Percentiles rank a stretch among this genome's conserved stretches.
Conservation (phyloP, 92 coral and sea anemone genomes). For the Chrysogorgia sp. region DNA sequence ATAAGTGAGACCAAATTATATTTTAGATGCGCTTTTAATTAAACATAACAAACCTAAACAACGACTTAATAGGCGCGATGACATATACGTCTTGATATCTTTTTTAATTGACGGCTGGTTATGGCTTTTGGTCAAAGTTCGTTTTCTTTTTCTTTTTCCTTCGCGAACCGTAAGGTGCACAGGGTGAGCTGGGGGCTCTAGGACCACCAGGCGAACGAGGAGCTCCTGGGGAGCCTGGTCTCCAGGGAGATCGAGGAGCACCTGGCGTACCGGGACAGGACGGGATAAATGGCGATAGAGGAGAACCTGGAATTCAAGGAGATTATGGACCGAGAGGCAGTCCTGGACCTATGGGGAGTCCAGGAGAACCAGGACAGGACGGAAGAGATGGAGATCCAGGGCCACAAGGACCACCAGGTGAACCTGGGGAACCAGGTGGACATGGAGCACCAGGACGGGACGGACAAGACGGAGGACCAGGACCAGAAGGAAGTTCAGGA, state of each 20-base stretch:
- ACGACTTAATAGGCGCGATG: too few species aligned
- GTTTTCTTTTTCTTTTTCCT: too few species aligned
- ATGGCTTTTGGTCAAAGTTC: too few species aligned
- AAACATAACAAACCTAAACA: too few species aligned
- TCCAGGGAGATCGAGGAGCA: not conserved
- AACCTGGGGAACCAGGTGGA: not conserved
- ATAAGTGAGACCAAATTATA: too few species aligned
- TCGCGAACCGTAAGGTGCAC: too few species aligned
- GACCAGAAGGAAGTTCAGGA: too few species aligned
- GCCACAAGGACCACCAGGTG: constrained; percentile 1
- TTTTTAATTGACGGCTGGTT: too few species aligned
- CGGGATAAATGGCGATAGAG: not conserved
- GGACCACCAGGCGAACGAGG: constrained; percentile 9
- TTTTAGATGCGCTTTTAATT: too few species aligned
- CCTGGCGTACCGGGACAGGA: not conserved
- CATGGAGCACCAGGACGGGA: not conserved
- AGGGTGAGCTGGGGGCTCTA: not conserved
- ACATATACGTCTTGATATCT: too few species aligned
- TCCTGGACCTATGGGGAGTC: too few species aligned
- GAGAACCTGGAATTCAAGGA: not conserved
- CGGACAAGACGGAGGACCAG: constrained; percentile 5
- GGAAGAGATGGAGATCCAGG: constrained; percentile 13
- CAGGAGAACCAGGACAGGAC: not conserved
- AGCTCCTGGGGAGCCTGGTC: not conserved
- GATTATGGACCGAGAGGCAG: too few species aligned